phyloP scores from a whole-genome alignment of 1,140 invertebrate species.

The Cyrtorhinus lividipennis region DNA sequence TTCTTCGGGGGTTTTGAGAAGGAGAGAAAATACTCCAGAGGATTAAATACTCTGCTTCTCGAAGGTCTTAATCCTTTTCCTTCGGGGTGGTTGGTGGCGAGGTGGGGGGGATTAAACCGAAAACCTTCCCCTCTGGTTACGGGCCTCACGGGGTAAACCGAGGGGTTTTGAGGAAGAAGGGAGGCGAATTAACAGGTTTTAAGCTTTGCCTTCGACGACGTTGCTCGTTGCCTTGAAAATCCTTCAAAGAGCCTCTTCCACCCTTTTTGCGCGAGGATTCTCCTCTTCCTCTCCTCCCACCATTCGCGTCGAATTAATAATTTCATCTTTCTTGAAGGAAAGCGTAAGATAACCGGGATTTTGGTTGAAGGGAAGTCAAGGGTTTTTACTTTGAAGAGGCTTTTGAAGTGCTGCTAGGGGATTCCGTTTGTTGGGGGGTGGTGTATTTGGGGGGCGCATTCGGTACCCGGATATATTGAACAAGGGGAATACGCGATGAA shows the following conservation, averaged over 20 bases:
- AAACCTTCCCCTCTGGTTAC: neutral
- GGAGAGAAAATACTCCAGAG: neutral
- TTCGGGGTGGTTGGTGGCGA: no score
- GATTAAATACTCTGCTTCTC: neutral
- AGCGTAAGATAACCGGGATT: neutral
- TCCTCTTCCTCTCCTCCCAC: no score
- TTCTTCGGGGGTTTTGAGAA: neutral
- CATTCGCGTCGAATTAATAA: neutral
- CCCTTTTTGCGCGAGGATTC: no score
- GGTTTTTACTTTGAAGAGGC: no score
- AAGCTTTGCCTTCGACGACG: neutral
- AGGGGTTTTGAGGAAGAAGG: no score
- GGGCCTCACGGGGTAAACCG: neutral
- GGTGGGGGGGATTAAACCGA: neutral
- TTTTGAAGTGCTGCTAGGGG: no score
- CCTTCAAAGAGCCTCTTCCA: neutral
- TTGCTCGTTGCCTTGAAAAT: constrained; percentile 7
- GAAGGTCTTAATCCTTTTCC: neutral
- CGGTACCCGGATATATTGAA: no score
- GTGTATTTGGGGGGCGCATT: no score
- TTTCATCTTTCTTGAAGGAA: neutral
- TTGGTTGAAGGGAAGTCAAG: no score
- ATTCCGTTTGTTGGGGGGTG: no score
- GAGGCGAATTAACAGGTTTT: neutral
- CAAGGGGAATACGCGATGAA: no score